Conservation (phyloP, 2,113 vertebrate genomes). For the Mormyrus iriodes region DNA sequence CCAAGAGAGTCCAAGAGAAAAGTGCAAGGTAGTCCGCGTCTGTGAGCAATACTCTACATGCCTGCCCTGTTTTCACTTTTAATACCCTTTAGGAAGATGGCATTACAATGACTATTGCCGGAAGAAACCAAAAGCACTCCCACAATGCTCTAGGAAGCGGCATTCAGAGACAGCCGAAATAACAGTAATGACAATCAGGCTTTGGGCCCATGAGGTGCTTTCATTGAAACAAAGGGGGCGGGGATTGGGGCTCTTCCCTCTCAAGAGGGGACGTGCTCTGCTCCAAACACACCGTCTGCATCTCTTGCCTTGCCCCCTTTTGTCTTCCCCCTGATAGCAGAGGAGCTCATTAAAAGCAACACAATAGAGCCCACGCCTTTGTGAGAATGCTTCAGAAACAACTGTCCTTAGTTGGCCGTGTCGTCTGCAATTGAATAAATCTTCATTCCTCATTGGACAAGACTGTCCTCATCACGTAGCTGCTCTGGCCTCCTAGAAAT, state of each 20-base stretch:
- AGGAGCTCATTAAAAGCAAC: slow-evolving; percentile 59
- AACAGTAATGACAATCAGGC: background rate
- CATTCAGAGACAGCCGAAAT: background rate
- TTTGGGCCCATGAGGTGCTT: slow-evolving; percentile 29
- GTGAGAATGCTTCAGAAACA: slow-evolving; percentile 54
- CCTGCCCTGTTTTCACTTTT: background rate
- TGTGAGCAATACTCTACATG: background rate
- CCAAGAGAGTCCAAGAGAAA: slow-evolving; percentile 22
- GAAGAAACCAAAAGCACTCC: slow-evolving; percentile 61
- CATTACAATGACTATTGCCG: slow-evolving; percentile 37
- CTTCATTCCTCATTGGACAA: slow-evolving; percentile 40
- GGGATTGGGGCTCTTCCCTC: slow-evolving; percentile 13
- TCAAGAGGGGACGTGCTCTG: slow-evolving; percentile 31
- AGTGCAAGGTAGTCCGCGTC: background rate
- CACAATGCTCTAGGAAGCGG: slow-evolving; percentile 44
- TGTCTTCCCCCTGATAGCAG: slow-evolving; percentile 37
- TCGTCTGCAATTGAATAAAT: slow-evolving; percentile 43
- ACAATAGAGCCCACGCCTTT: slow-evolving; percentile 58
- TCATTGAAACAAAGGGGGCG: slow-evolving; percentile 30
- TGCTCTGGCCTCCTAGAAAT: slow-evolving; percentile 22
- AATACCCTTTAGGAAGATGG: background rate
- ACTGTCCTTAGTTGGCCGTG: slow-evolving; percentile 57
- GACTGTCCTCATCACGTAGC: slow-evolving; percentile 20
- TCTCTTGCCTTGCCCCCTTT: slow-evolving; percentile 36
- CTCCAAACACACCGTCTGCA: slow-evolving; percentile 29